phyloP scores from a whole-genome alignment of 1,140 invertebrate species.

The Melanaphis sacchari region DNA sequence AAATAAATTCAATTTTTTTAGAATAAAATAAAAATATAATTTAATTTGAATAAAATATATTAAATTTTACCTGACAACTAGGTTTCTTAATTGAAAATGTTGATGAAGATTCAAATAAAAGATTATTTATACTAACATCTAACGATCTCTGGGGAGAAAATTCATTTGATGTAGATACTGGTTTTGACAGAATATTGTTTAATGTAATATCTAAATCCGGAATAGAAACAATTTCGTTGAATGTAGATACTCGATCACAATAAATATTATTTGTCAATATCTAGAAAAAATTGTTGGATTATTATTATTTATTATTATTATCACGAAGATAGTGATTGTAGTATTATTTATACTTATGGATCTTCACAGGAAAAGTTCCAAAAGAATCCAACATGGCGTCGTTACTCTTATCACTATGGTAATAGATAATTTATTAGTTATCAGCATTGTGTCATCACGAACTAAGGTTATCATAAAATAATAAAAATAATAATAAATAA shows the following conservation, averaged over 20 bases:
- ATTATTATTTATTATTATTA: neutral
- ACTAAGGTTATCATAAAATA: too few species aligned
- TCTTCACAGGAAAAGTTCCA: too few species aligned
- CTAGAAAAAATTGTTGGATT: neutral
- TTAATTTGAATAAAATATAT: neutral
- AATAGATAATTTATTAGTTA: too few species aligned
- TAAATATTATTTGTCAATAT: neutral
- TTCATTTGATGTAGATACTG: neutral
- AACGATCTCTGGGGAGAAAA: too few species aligned
- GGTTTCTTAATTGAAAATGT: neutral
- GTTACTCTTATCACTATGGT: too few species aligned
- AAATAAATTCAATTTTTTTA: neutral
- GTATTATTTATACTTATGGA: too few species aligned
- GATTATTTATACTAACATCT: too few species aligned
- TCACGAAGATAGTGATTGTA: too few species aligned
- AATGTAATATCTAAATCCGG: neutral
- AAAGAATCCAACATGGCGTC: too few species aligned
- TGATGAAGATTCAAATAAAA: neutral
- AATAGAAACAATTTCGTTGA: neutral
- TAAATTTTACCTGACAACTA: neutral
- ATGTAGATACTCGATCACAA: neutral
- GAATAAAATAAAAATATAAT: too few species aligned
- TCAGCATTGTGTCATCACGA: too few species aligned
- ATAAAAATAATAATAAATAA: too few species aligned
- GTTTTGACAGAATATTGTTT: neutral